These are phyloP conservation scores for Protonibea diacanthus DNA, from an alignment of 2,797 vertebrate species.

Conservation along the genomic window DNA sequence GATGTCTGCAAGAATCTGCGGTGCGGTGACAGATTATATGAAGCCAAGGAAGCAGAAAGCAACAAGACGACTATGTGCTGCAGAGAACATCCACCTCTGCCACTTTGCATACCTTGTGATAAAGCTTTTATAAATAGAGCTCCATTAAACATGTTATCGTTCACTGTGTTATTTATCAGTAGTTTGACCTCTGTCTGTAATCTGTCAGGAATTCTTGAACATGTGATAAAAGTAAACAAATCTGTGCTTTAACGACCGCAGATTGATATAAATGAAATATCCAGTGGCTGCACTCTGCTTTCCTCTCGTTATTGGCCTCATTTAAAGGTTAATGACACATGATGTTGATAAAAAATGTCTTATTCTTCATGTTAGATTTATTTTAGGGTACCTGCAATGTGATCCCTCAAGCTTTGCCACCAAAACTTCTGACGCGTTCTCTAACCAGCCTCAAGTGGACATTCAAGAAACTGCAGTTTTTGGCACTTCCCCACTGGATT, in stretches of 20 bases:
- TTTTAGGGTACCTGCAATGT: neutral
- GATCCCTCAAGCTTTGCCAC: neutral
- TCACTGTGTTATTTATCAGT: conserved; percentile 8
- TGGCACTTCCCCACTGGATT: no score
- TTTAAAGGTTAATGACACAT: conserved; percentile 23
- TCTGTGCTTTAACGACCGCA: conserved; percentile 1
- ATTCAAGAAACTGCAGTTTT: no score
- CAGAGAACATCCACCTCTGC: conserved; percentile 1
- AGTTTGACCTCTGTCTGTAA: conserved; percentile 2
- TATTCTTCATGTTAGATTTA: neutral
- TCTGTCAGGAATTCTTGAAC: conserved; percentile 3
- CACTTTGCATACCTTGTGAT: conserved; percentile 23
- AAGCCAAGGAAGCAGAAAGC: conserved; percentile 1
- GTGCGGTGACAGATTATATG: conserved; percentile 9
- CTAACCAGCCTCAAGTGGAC: no score
- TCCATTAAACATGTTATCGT: neutral
- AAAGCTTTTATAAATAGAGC: conserved; percentile 36
- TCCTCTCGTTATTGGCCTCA: conserved; percentile 8
- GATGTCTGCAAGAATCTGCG: conserved; percentile 41
- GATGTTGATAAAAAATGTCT: neutral
- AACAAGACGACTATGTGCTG: conserved; percentile 1
- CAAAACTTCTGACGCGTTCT: neutral
- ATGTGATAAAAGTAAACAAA: conserved; percentile 16
- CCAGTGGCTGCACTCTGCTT: neutral
- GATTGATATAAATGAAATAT: neutral